Evolutionary conservation across 2,888 invertebrate genomes (phyloP), one percentile per base, ranked within the genome.

Genomic region (Trissolcus brochymenae): DNA sequence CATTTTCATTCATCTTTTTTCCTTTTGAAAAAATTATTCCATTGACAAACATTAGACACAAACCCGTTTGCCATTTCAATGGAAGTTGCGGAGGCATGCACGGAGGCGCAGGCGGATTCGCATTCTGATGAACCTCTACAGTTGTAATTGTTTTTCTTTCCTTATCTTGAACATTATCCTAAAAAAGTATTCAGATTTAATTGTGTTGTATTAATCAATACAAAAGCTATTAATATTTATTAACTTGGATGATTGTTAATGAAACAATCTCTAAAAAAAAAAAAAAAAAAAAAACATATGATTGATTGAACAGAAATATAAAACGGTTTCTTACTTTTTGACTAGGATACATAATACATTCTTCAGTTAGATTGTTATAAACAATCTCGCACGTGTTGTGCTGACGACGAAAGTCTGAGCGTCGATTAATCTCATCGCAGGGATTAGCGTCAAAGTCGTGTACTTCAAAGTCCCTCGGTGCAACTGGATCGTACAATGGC

Each of bases 91-190:
- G 87, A 4, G 86, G 86, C 82, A 85, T 82, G 46, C 82, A 84
- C 17, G 88, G 88, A 0, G 88, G 88, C 4, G 88, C 87, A 7
- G 88, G 88, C 56, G 88, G 88, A 74, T 86, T 86, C 53, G 83
- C 82, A 6, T 85, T 81, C 82, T 92, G 91, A 86, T 95, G 95
- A n/a, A 95, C 94, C 88, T 95, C 95, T 7, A 94, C 95, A 21
- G 94, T 92, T 35, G 88, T 88, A 70, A 94, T 93, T 17, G 90
- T 90, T 65, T 89, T 90, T 75, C 84, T 83, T 73, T 82, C 82
- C 35, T 81, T 83, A 59, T 81, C 83, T 51, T 83, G 84, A 41
- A 82, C 83, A 68, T 85, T 87, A 55, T 87, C 86, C 87, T 88
- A 2, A 13, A 51, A 76, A 62, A 75, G 1, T 19, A 53, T 41